Conservation (phyloP, 2,888 invertebrate species). For the Mechanitis messenoides region DNA sequence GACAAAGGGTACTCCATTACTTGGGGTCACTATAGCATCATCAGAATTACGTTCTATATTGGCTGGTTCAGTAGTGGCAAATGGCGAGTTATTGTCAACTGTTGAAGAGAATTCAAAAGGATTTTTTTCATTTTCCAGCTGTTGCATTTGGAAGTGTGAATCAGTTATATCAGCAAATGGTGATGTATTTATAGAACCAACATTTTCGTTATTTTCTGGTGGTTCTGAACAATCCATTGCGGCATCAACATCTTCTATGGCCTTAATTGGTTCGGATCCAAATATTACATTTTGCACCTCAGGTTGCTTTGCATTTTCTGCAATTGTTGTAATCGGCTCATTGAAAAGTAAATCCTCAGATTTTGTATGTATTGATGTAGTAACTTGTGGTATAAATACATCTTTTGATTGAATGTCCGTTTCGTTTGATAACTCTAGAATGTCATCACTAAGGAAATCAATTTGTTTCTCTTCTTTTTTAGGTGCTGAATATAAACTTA, state of each 20-base stretch:
- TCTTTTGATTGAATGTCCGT: conserved; percentile 32
- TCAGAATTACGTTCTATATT: conserved; percentile 43
- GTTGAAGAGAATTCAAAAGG: conserved; percentile 52
- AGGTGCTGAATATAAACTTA: conserved; percentile 75
- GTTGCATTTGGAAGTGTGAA: conserved; percentile 35
- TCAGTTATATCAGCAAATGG: conserved; percentile 49
- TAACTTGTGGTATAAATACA: conserved; percentile 41
- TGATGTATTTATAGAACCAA: conserved; percentile 43
- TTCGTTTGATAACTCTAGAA: conserved; percentile 46
- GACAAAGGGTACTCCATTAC: conserved; percentile 32
- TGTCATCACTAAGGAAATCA: conserved; percentile 78
- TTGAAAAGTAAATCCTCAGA: conserved; percentile 29
- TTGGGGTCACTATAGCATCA: conserved; percentile 37
- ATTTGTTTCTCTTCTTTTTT: conserved; percentile 64
- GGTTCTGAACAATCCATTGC: conserved; percentile 64
- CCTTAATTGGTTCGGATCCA: conserved; percentile 6
- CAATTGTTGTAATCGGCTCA: conserved; percentile 24
- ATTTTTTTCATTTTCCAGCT: conserved; percentile 49
- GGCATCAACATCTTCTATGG: conserved; percentile 27
- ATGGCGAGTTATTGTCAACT: conserved; percentile 31
- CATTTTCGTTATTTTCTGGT: conserved; percentile 32
- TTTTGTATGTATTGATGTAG: conserved; percentile 29
- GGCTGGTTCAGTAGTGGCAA: conserved; percentile 34
- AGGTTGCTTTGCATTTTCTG: conserved; percentile 26
- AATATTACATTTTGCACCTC: conserved; percentile 22